These are phyloP conservation scores for Auanema sp. DNA, from an alignment of 2,888 invertebrate genomes.

Conservation along the genomic window DNA sequence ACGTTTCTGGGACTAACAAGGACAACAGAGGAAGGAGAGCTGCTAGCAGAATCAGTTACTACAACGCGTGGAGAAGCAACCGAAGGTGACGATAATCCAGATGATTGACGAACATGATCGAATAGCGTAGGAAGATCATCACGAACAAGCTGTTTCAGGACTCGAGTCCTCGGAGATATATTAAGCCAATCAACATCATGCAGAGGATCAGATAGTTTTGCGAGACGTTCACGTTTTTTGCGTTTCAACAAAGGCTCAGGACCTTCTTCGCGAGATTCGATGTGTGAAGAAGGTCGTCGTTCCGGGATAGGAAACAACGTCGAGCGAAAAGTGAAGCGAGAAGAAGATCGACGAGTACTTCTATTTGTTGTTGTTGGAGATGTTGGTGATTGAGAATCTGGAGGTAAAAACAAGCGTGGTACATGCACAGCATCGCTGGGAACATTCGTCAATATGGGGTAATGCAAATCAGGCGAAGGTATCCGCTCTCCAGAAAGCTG, in stretches of 20 bases:
- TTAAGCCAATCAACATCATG: slow-evolving; percentile 58
- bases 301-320: slow-evolving; percentile 26
- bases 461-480: slow-evolving; percentile 17
- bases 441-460: slow-evolving; percentile 19
- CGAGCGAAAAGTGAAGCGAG: slow-evolving; percentile 27
- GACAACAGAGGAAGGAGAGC: slow-evolving; percentile 42
- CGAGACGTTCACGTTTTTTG: slow-evolving; percentile 49
- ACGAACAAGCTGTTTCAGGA: slow-evolving; percentile 32
- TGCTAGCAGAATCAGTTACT: slow-evolving; percentile 18
- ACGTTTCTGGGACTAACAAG: slow-evolving; percentile 56
- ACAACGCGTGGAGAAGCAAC: slow-evolving; percentile 17
- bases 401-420: slow-evolving; percentile 12
- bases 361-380: slow-evolving; percentile 8
- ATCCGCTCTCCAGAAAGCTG: slow-evolving; percentile 23
- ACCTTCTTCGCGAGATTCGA: slow-evolving; percentile 11
- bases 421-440: slow-evolving; percentile 18
- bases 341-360: slow-evolving; percentile 16
- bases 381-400: neutral
- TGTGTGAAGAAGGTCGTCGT: slow-evolving; percentile 7
- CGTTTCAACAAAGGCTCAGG: slow-evolving; percentile 55
- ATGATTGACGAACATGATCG: slow-evolving; percentile 34
- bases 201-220: slow-evolving; percentile 49
- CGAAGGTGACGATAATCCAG: slow-evolving; percentile 26
- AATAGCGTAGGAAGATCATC: slow-evolving; percentile 51
- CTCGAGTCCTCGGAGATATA: slow-evolving; percentile 48